Conservation (phyloP, 2,113 vertebrate genomes). For the Phalacrocorax brasilianus region DNA sequence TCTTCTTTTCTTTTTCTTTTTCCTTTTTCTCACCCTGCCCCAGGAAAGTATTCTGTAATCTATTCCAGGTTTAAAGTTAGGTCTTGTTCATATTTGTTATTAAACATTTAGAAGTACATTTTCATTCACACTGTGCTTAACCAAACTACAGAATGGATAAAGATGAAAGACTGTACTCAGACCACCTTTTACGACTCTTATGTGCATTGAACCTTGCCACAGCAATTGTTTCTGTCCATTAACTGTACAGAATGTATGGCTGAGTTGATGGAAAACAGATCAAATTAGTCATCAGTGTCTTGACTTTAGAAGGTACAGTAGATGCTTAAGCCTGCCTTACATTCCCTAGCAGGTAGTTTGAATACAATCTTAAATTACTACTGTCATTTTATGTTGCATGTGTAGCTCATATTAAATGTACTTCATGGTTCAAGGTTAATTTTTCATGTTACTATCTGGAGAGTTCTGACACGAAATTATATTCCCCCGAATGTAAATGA, state of each 20-base stretch:
- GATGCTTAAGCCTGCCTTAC: not conserved
- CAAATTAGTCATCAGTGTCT: not conserved
- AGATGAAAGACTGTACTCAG: not conserved
- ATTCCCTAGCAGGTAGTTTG: not conserved
- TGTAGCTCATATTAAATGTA: not conserved
- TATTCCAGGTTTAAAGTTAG: not conserved
- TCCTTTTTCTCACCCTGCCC: fast-evolving
- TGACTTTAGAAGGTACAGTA: not conserved
- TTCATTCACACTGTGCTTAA: not conserved
- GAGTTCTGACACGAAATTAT: not conserved
- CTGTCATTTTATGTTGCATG: not conserved
- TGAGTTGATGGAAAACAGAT: not conserved
- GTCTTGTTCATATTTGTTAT: not conserved
- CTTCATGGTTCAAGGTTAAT: not conserved
- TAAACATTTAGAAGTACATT: not conserved
- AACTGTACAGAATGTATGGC: not conserved
- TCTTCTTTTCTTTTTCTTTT: not conserved
- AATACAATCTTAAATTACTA: not conserved
- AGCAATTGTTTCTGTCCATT: not conserved
- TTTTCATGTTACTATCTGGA: not conserved
- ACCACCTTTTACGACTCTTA: not conserved
- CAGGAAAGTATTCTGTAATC: not conserved
- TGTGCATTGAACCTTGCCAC: not conserved
- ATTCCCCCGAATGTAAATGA: not conserved
- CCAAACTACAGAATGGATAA: not conserved